A percentile compares a stretch with the other conserved stretches of the same genome.
Conservation (phyloP, 2,888 invertebrate species). For the Drosophila paracracens region DNA sequence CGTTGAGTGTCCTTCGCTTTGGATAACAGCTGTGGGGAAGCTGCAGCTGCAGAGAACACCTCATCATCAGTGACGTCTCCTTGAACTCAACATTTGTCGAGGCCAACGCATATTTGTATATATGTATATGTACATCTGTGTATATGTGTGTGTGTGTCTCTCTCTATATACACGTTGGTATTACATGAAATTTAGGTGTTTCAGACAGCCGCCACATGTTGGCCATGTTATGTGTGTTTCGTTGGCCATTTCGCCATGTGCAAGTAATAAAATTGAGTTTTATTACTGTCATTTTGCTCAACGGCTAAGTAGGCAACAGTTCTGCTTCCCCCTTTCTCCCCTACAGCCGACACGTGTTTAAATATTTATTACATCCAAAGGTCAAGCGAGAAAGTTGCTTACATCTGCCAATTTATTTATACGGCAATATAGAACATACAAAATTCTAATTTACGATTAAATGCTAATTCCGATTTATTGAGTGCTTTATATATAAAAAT, state of each 20-base stretch:
- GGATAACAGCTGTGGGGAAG: slow-evolving; percentile 68
- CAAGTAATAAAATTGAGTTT: slow-evolving; percentile 49
- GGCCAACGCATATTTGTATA: slow-evolving; percentile 47
- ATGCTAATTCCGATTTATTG: background rate
- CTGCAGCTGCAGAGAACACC: slow-evolving; percentile 47
- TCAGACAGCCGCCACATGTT: slow-evolving; percentile 46
- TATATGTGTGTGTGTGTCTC: background rate
- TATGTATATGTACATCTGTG: background rate
- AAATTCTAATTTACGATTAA: slow-evolving; percentile 15
- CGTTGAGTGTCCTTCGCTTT: slow-evolving; percentile 60
- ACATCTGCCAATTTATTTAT: slow-evolving; percentile 30
- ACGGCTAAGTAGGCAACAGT: slow-evolving; percentile 57
- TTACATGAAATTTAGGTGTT: slow-evolving; percentile 36
- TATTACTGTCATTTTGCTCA: slow-evolving; percentile 19
- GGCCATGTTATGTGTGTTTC: slow-evolving; percentile 40
- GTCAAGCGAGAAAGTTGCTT: slow-evolving; percentile 38
- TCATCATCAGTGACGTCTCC: slow-evolving; percentile 73
- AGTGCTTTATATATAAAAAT: background rate
- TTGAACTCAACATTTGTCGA: slow-evolving; percentile 80
- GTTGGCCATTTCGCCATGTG: slow-evolving; percentile 35
- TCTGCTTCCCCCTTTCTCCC: slow-evolving; percentile 8
- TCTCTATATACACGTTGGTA: slow-evolving; percentile 15
- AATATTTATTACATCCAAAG: slow-evolving; percentile 48
- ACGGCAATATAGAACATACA: background rate
- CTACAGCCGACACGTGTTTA: slow-evolving; percentile 20